Evolutionary conservation across 2,888 invertebrate genomes (phyloP).

Genomic region (Apotomis betuletana): DNA sequence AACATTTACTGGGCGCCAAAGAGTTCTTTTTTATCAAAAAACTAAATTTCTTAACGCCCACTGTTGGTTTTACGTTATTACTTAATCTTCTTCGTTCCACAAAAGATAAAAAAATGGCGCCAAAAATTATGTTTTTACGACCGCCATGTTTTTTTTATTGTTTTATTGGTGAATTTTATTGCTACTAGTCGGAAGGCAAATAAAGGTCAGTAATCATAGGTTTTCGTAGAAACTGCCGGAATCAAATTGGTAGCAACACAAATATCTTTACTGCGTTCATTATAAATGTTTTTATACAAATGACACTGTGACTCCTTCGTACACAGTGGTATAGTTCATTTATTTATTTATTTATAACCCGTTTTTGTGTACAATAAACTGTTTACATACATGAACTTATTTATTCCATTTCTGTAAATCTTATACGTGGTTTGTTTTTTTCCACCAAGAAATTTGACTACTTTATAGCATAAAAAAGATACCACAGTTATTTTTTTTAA

Average conservation of each 20-base stretch:
- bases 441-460: too few species aligned
- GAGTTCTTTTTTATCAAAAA: slow-evolving; percentile 40
- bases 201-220: slow-evolving; percentile 39
- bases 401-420: too few species aligned
- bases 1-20: slow-evolving; percentile 46
- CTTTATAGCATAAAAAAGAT: too few species aligned
- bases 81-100: slow-evolving; percentile 62
- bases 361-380: too few species aligned
- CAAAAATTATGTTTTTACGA: slow-evolving; percentile 57
- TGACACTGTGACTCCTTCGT: too few species aligned
- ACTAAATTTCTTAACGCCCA: slow-evolving; percentile 66
- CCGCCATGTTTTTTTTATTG: slow-evolving; percentile 49
- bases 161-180: slow-evolving; percentile 46
- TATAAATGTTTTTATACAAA: too few species aligned
- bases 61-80: slow-evolving; percentile 77
- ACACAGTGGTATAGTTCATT: too few species aligned
- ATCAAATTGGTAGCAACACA: slow-evolving; percentile 26
- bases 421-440: too few species aligned
- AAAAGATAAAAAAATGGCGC: slow-evolving; percentile 65
- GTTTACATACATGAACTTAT: too few species aligned
- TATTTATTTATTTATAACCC: too few species aligned
- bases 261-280: slow-evolving; percentile 8
- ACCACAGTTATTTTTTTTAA: too few species aligned
- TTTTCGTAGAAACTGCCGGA: slow-evolving; percentile 28
- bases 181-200: slow-evolving; percentile 40